Evolutionary conservation across 2,888 invertebrate genomes (phyloP).

Genomic region (Agrenia bidenticulata): DNA sequence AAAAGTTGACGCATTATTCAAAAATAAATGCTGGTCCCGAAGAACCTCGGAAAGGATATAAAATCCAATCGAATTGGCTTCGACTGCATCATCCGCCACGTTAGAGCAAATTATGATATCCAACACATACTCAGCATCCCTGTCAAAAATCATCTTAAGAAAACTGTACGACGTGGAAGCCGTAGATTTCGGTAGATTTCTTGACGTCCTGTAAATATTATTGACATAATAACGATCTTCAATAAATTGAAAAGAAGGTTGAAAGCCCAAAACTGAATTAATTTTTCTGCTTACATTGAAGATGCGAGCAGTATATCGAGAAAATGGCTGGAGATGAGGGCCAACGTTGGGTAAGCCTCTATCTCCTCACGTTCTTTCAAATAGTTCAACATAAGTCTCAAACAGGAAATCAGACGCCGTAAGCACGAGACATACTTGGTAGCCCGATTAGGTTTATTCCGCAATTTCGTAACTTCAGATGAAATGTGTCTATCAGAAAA

Average conservation of each 20-base stretch:
- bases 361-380: background rate
- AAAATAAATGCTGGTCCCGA: background rate
- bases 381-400: conserved; percentile 20
- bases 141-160: conserved; percentile 27
- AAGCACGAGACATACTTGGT: conserved; percentile 24
- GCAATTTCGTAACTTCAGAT: conserved; percentile 30
- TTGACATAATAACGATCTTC: background rate
- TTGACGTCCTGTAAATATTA: background rate
- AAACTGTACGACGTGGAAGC: conserved; percentile 20
- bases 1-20: background rate
- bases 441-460: conserved; percentile 33
- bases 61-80: background rate
- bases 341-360: conserved; percentile 24
- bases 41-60: background rate
- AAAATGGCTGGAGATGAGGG: conserved; percentile 23
- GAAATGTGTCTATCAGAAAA: conserved; percentile 16
- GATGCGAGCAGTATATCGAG: conserved; percentile 24
- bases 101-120: conserved; percentile 31
- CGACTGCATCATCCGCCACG: conserved; percentile 16
- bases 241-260: too few species aligned
- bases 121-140: conserved; percentile 26
- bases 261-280: too few species aligned
- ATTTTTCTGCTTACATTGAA: conserved; percentile 23
- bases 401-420: conserved; percentile 4
- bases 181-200: conserved; percentile 1